Conservation (phyloP, 2,888 invertebrate species). For the Callinectes sapidus region DNA sequence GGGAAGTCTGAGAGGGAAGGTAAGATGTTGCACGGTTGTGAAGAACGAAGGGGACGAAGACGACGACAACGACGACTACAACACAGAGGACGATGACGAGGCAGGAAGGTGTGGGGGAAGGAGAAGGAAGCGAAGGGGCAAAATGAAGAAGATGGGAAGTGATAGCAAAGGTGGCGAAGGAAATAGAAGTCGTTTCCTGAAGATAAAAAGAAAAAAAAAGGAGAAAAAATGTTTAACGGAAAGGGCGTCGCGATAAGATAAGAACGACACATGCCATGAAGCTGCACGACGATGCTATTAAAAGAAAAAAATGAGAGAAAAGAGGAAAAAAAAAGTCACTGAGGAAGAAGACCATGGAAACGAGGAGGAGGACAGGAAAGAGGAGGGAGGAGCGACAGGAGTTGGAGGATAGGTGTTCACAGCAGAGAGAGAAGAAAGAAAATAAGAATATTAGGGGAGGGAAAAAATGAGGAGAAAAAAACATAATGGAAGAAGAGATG, state of each 20-base stretch:
- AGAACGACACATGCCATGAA: slow-evolving; percentile 8
- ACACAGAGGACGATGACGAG: not conserved
- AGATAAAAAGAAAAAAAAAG: not conserved
- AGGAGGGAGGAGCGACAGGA: not conserved
- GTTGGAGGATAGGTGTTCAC: not conserved
- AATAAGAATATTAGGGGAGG: not conserved
- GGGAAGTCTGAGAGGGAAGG: not conserved
- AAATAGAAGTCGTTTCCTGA: slow-evolving; percentile 28
- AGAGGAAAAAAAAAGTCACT: not conserved
- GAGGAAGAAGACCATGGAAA: not conserved
- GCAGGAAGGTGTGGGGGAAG: not conserved
- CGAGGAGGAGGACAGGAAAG: not conserved
- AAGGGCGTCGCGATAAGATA: not conserved
- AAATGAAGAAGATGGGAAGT: not conserved
- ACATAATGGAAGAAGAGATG: too few species aligned
- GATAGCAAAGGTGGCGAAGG: slow-evolving; percentile 23
- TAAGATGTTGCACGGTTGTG: not conserved
- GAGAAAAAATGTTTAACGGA: not conserved
- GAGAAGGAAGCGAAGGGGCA: not conserved
- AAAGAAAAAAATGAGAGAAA: not conserved
- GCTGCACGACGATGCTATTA: not conserved
- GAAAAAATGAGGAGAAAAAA: not conserved
- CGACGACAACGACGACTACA: not conserved
- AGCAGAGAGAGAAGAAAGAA: not conserved
- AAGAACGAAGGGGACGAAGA: not conserved